Evolutionary conservation across 92 coral and sea anemone genomes (phyloP), one percentile per base, ranked within the genome.

Genomic region (Blastomussa wellsi): DNA sequence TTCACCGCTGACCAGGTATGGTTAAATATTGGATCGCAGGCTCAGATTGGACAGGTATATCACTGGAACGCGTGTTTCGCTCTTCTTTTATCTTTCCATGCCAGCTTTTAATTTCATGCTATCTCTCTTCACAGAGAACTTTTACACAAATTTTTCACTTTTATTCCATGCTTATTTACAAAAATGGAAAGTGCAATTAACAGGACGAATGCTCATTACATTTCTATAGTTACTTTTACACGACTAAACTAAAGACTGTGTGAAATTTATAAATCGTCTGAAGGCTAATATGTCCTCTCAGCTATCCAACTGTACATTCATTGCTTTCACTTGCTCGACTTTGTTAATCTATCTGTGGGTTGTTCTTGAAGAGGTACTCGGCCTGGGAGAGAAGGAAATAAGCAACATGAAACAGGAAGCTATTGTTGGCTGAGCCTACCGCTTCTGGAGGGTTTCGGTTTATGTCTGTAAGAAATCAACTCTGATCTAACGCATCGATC

Each of bases 311-410:
- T 73, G 35, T 84, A 86, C 72, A 85, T 60, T 59, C 22, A 52
- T 55, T 31, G 80, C 44, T 53, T 83, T 42, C 57, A 29, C 68
- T 59, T 68, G 53, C 51, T 42, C 33, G 62, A 16, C 16, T 24
- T 62, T 17, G 42, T 77, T 87, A 96, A 82, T 96, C 99, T 49
- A 96, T 91, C 85, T 96, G 99, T 42, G 98, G 98, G 70, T 96
- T 96, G 86, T 96, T 96, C 88, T 96, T 94, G 88, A 96, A 96
- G 52, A 96, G 92, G 49, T 94, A 96, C 72, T 96, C 99, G 33
- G 99, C 99, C 99, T 96, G 88, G 65, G 83, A 88, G 24, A 81
- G 77, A 42, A 88, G 48, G 38, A 51, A 76, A 29, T 81, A 52
- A 44, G 78, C 55, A 55, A 32, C 20, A 32, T 70, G 11, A 35